Evolutionary conservation across 2,888 invertebrate genomes (phyloP).

Genomic region (Zhengitettix transpicula): DNA sequence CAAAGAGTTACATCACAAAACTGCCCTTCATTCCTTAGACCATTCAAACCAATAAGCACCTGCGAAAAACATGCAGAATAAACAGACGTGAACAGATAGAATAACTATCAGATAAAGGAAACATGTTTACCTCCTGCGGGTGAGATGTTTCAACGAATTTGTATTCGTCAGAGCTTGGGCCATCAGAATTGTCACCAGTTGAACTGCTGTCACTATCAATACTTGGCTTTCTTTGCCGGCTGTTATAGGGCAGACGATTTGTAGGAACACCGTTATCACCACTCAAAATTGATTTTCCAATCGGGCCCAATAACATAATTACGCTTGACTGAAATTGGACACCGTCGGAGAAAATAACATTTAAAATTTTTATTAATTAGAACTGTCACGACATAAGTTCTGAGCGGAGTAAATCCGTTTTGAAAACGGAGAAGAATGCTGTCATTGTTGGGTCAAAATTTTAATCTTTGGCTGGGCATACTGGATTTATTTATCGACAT

Average conservation of each 20-base stretch:
- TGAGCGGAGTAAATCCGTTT: too few relatives aligned
- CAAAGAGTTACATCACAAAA: conserved; percentile 28
- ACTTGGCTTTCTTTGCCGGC: conserved; percentile 16
- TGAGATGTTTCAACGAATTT: conserved; percentile 23
- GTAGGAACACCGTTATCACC: conserved; percentile 5
- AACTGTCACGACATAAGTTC: too few relatives aligned
- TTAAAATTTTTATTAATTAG: too few relatives aligned
- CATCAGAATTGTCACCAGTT: conserved; percentile 13
- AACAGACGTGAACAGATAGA: background rate
- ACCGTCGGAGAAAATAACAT: too few relatives aligned
- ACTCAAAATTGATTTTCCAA: conserved; percentile 6
- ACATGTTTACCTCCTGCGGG: conserved; percentile 19
- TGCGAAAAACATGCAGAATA: conserved; percentile 11
- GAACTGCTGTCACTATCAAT: conserved; percentile 14
- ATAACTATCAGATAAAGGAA: background rate
- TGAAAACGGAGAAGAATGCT: too few relatives aligned
- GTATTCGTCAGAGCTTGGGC: conserved; percentile 20
- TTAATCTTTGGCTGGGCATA: too few relatives aligned
- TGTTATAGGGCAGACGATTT: conserved; percentile 9
- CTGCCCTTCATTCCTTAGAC: conserved; percentile 20
- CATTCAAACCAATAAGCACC: conserved; percentile 23
- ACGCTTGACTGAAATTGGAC: too few relatives aligned
- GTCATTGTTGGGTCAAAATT: too few relatives aligned
- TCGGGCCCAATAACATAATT: conserved; percentile 6
- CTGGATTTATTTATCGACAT: too few relatives aligned